Conservation (phyloP, 2,113 vertebrate species). For the Aptenodytes forsteri region DNA sequence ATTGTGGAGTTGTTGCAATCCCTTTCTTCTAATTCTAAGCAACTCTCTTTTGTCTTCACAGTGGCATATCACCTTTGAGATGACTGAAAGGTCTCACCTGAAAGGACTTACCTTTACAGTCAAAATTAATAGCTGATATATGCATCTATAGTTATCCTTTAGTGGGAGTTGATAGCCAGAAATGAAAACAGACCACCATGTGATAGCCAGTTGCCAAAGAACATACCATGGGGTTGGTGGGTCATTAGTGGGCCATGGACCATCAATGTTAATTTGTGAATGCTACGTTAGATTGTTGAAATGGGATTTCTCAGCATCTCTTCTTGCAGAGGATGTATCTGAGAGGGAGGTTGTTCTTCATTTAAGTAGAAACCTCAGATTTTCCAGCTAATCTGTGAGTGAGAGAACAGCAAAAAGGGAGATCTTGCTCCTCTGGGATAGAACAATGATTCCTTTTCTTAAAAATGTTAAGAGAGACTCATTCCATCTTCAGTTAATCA, state of each 20-base stretch:
- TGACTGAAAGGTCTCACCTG: neutral
- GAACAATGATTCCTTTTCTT: neutral
- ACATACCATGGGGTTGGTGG: neutral
- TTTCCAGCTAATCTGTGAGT: neutral
- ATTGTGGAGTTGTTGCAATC: neutral
- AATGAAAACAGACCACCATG: neutral
- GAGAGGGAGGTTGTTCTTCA: neutral
- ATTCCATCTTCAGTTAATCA: neutral
- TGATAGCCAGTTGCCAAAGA: neutral
- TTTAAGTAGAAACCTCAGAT: neutral
- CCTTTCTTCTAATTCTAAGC: neutral
- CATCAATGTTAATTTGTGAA: neutral
- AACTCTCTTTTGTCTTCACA: neutral
- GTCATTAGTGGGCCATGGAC: neutral
- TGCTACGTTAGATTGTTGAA: neutral
- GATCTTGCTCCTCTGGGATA: neutral
- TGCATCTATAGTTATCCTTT: neutral
- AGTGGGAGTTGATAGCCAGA: neutral
- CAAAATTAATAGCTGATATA: neutral
- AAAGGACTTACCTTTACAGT: neutral
- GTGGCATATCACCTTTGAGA: neutral
- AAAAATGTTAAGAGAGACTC: neutral
- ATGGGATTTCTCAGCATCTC: neutral
- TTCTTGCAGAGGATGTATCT: neutral
- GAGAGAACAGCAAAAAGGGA: neutral